Evolutionary conservation across 2,888 invertebrate species (phyloP).

Genomic region (Harmothoe impar): DNA sequence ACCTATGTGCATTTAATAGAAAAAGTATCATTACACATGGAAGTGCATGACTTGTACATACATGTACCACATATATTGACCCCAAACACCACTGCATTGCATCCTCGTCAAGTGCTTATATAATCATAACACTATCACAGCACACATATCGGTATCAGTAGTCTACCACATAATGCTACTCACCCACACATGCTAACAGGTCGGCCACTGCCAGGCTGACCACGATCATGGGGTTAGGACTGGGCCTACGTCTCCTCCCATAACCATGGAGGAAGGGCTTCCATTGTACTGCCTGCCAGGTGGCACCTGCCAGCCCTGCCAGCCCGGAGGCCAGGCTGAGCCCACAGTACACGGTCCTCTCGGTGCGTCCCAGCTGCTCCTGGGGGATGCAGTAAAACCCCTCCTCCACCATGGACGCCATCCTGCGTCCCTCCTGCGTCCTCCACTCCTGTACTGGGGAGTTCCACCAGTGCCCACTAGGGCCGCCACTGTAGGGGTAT

Average conservation of each 20-base stretch:
- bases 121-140: no score
- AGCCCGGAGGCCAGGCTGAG: constrained; percentile 47
- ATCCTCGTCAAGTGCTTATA: no score
- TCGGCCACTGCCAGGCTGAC: constrained; percentile 55
- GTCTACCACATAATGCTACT: background rate
- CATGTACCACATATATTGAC: no score
- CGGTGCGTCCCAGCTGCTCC: background rate
- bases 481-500: no score
- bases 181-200: constrained; percentile 55
- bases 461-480: no score
- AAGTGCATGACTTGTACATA: no score
- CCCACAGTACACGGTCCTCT: constrained; percentile 27
- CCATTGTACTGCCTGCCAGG: constrained; percentile 57
- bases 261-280: constrained; percentile 38
- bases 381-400: constrained; percentile 60
- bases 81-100: no score
- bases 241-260: constrained; percentile 29
- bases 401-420: constrained; percentile 62
- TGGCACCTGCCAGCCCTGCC: constrained; percentile 46
- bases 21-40: no score
- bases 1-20: no score
- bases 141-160: no score
- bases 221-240: constrained; percentile 64
- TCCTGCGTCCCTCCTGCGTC: background rate
- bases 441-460: background rate